phyloP scores from a whole-genome alignment of 1,140 invertebrate genomes.

The Arion vulgaris region DNA sequence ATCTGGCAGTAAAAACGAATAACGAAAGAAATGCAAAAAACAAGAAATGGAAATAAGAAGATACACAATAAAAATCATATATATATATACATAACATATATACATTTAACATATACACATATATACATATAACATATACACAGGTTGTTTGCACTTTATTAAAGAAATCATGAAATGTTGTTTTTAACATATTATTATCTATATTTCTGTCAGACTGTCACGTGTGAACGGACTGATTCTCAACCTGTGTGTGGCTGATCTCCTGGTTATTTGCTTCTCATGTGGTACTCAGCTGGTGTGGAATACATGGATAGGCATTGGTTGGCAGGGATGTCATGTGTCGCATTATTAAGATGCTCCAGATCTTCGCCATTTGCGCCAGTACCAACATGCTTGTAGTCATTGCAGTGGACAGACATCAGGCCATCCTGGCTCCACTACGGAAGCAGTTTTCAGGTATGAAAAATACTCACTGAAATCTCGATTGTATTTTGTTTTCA shows the following conservation, averaged over 20 bases:
- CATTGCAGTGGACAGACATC: slow-evolving; percentile 72
- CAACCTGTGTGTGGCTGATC: slow-evolving; percentile 69
- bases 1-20: too few relatives aligned
- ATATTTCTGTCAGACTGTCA: slow-evolving; percentile 38
- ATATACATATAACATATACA: too few relatives aligned
- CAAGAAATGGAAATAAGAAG: too few relatives aligned
- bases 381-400: slow-evolving; percentile 73
- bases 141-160: too few relatives aligned
- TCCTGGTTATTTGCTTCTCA: slow-evolving; percentile 66
- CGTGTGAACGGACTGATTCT: slow-evolving; percentile 69
- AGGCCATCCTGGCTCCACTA: slow-evolving; percentile 71
- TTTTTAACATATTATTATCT: background rate
- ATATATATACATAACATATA: too few relatives aligned
- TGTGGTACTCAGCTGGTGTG: too few relatives aligned
- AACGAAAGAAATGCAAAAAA: too few relatives aligned
- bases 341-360: slow-evolving; percentile 68
- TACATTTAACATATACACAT: too few relatives aligned
- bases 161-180: too few relatives aligned
- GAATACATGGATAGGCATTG: slow-evolving; percentile 69
- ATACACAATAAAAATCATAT: too few relatives aligned
- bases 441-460: slow-evolving; percentile 60
- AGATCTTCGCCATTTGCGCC: slow-evolving; percentile 69
- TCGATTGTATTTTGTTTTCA: too few relatives aligned
- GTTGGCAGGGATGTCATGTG: slow-evolving; percentile 69
- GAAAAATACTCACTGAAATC: too few relatives aligned